Evolutionary conservation across 1,140 invertebrate genomes (phyloP).

Genomic region (Drosophila rufa): DNA sequence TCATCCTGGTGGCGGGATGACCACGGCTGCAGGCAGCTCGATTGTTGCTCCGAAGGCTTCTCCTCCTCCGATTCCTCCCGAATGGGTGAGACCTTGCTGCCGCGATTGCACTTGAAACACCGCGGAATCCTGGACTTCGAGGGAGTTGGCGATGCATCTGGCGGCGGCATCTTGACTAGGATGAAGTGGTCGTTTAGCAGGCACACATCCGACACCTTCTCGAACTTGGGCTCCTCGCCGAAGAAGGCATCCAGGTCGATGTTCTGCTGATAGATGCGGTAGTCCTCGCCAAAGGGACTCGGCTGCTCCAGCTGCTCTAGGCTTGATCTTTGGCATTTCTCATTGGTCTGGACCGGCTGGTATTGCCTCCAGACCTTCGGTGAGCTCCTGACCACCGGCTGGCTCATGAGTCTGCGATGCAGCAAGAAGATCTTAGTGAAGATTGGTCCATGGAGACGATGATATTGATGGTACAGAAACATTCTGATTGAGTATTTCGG

Average conservation of each 20-base stretch:
- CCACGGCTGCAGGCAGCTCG: conserved; percentile 7
- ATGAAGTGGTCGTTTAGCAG: conserved; percentile 81
- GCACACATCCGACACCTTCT: conserved; percentile 76
- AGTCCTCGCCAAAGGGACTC: conserved; percentile 44
- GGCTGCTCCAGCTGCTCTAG: conserved; percentile 13
- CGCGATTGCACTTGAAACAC: conserved; percentile 69
- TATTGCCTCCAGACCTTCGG: conserved; percentile 10
- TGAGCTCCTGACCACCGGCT: neutral
- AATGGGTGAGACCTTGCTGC: conserved; percentile 66
- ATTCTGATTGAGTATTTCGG: neutral
- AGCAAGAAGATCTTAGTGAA: conserved; percentile 7
- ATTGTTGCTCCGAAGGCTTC: neutral
- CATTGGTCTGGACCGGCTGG: neutral
- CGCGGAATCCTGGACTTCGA: conserved; percentile 49
- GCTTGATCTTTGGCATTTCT: conserved; percentile 20
- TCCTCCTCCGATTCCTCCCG: conserved; percentile 49
- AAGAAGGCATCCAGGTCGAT: conserved; percentile 72
- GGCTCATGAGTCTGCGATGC: conserved; percentile 20
- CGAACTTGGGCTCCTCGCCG: conserved; percentile 58
- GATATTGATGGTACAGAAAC: conserved; percentile 8
- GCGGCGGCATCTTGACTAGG: conserved; percentile 76
- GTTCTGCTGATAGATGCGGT: conserved; percentile 75
- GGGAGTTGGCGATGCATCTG: neutral
- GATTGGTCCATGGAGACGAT: conserved; percentile 11
- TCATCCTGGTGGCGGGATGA: conserved; percentile 8